phyloP scores from a whole-genome alignment of 2,113 vertebrate species.

The Charina bottae region DNA sequence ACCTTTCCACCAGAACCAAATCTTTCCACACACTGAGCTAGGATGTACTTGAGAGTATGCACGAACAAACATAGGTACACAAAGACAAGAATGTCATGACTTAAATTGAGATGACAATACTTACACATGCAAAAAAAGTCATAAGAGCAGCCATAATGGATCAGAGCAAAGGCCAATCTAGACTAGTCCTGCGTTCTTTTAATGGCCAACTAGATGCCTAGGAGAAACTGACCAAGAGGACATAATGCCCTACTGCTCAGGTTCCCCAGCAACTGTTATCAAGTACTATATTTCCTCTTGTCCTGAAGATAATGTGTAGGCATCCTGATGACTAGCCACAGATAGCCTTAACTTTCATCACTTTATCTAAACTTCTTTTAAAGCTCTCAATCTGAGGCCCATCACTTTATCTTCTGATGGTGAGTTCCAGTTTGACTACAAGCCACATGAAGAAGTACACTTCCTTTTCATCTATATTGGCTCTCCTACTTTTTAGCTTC shows the following conservation, averaged over 20 bases:
- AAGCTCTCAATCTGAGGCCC: too few species aligned
- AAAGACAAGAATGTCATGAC: neutral
- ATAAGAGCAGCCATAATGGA: neutral
- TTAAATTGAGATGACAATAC: neutral
- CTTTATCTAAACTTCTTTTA: too few species aligned
- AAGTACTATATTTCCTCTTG: neutral
- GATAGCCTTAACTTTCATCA: neutral
- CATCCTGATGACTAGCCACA: neutral
- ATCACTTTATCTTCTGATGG: too few species aligned
- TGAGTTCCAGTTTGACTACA: too few species aligned
- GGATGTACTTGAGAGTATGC: neutral
- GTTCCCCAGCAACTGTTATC: neutral
- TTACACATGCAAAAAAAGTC: neutral
- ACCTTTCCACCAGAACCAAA: neutral
- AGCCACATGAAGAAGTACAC: too few species aligned
- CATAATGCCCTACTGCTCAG: neutral
- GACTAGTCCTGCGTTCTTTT: neutral
- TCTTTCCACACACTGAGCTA: neutral
- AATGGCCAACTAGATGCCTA: neutral
- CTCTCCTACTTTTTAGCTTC: too few species aligned
- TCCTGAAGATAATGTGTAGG: neutral
- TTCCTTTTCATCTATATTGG: too few species aligned
- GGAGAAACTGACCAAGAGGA: neutral
- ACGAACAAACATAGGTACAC: neutral
- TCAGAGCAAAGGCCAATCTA: neutral